phyloP scores from a whole-genome alignment of 2,797 vertebrate genomes.

The Limnodromus scolopaceus region DNA sequence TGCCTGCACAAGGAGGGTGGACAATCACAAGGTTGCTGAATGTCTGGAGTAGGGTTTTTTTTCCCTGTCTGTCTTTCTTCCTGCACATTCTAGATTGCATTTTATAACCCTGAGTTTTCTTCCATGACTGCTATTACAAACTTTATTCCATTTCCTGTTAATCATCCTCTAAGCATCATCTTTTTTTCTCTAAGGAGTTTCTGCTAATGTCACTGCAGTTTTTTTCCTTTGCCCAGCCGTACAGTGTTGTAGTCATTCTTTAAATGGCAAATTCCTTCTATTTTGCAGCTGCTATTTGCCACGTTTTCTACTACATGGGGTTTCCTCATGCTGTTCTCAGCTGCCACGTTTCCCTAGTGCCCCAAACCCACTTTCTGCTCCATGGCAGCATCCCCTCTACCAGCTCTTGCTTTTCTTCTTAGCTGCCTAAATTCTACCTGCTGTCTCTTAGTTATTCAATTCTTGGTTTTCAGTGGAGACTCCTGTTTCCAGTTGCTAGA shows the following conservation, averaged over 20 bases:
- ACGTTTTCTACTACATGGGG: not conserved
- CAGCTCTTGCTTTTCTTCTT: not conserved
- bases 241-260: not conserved
- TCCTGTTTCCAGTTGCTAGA: not conserved
- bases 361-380: not conserved
- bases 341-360: not conserved
- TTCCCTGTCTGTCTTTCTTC: not conserved
- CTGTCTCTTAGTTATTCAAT: not conserved
- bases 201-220: not conserved
- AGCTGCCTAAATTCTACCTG: not conserved
- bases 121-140: not conserved
- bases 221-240: not conserved
- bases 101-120: not conserved
- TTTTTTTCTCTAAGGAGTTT: not conserved
- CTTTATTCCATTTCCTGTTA: conserved; percentile 1
- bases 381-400: not conserved
- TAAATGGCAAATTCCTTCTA: not conserved
- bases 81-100: not conserved
- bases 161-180: not conserved
- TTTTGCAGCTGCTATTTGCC: not conserved
- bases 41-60: not conserved
- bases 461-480: not conserved
- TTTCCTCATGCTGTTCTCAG: not conserved
- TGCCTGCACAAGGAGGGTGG: not conserved
- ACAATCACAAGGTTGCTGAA: not conserved